phyloP scores from a whole-genome alignment of 1,140 invertebrate species.

The Myzus persicae region DNA sequence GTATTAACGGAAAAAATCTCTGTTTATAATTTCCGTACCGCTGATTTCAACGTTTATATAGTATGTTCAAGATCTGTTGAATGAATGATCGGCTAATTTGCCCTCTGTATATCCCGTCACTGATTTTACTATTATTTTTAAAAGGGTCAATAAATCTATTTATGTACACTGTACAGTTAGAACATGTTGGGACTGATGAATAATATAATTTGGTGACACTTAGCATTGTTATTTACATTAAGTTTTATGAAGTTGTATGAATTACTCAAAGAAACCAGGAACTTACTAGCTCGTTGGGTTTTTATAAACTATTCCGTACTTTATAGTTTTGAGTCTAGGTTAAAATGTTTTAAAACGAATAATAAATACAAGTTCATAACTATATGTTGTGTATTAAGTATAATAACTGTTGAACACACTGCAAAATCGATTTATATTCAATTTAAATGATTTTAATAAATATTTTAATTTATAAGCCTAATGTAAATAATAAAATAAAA shows the following conservation, averaged over 20 bases:
- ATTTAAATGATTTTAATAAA: too few relatives aligned
- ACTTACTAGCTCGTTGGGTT: not conserved
- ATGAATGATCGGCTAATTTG: not conserved
- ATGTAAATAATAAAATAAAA: slow-evolving; percentile 5
- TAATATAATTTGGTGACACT: not conserved
- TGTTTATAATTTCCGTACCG: not conserved
- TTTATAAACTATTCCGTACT: not conserved
- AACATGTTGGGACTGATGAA: too few relatives aligned
- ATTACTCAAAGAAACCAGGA: not conserved
- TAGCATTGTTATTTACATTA: not conserved
- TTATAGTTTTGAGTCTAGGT: not conserved
- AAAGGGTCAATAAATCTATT: not conserved
- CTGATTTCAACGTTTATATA: not conserved
- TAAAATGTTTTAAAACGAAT: not conserved
- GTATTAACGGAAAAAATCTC: not conserved
- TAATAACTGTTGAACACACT: not conserved
- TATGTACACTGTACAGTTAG: not conserved
- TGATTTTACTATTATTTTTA: not conserved
- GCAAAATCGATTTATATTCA: not conserved
- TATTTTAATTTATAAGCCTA: not conserved
- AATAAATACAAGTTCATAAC: not conserved
- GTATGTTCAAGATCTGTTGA: not conserved
- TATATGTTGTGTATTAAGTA: not conserved
- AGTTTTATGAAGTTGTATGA: not conserved
- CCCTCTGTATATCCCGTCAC: not conserved